Percentiles rank a stretch among this genome's conserved stretches.
phyloP scores from a whole-genome alignment of 2,113 vertebrate species.

The Cranoglanis bouderius region DNA sequence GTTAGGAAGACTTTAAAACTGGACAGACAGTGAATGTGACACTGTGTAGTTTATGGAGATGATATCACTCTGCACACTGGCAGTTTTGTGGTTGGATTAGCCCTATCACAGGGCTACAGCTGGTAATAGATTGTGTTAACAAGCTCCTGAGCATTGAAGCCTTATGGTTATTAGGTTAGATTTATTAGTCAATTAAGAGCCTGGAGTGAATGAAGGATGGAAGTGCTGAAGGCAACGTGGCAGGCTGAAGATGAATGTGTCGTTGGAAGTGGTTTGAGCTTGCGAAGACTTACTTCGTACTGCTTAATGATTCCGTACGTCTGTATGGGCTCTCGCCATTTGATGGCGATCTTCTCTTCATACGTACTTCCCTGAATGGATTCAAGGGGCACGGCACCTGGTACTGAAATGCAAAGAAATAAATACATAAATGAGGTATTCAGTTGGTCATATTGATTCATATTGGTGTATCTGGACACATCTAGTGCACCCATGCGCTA shows the following conservation, averaged over 20 bases:
- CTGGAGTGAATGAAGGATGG: constrained; percentile 52
- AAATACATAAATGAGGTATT: not conserved
- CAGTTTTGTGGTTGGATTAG: constrained; percentile 41
- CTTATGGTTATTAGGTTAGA: constrained; percentile 58
- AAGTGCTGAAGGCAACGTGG: constrained; percentile 27
- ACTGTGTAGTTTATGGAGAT: constrained; percentile 32
- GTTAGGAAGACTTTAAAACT: constrained; percentile 6
- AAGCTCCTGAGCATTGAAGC: constrained; percentile 50
- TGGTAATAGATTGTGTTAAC: constrained; percentile 59
- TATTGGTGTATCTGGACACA: not conserved
- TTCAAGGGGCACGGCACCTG: constrained; percentile 85
- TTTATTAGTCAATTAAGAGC: constrained; percentile 59
- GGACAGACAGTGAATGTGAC: constrained; percentile 14
- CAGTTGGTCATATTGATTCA: constrained; percentile 13
- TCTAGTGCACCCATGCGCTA: not conserved
- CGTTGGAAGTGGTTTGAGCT: not conserved
- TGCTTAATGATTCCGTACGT: constrained; percentile 91
- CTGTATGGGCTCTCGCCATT: constrained; percentile 89
- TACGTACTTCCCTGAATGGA: constrained; percentile 91
- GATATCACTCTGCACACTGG: constrained; percentile 5
- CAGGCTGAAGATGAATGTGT: constrained; percentile 44
- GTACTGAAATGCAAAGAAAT: constrained; percentile 73
- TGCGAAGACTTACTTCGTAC: constrained; percentile 82
- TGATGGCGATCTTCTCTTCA: constrained; percentile 93
- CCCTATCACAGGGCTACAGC: constrained; percentile 37